Conservation (phyloP, 2,888 invertebrate species). For the Drosophila fungiperda region DNA sequence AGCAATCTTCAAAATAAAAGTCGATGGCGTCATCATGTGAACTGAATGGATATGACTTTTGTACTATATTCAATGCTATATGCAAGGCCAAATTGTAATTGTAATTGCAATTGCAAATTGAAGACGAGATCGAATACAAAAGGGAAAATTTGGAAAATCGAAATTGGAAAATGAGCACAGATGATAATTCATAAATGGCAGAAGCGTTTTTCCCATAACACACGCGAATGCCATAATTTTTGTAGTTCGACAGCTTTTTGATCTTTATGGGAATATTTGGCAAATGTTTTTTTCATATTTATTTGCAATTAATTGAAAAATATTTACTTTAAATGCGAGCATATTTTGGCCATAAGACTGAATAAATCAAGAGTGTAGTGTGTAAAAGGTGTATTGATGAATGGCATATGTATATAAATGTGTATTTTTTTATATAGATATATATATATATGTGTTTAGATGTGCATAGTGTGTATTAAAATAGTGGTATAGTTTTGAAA, state of each 20-base stretch:
- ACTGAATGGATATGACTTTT: conserved; percentile 25
- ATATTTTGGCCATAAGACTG: conserved; percentile 23
- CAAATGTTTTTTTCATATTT: conserved; percentile 9
- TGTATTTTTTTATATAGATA: not conserved
- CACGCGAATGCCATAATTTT: conserved; percentile 41
- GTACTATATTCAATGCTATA: not conserved
- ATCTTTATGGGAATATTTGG: conserved; percentile 47
- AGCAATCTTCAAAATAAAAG: conserved; percentile 43
- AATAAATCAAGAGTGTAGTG: conserved; percentile 19
- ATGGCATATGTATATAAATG: conserved; percentile 6
- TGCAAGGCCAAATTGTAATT: conserved; percentile 9
- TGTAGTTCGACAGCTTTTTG: conserved; percentile 49
- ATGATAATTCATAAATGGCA: conserved; percentile 57
- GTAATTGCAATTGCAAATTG: conserved; percentile 66
- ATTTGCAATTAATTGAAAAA: conserved; percentile 10
- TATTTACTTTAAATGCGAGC: conserved; percentile 9
- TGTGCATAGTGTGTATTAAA: conserved; percentile 27
- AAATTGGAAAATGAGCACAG: conserved; percentile 21
- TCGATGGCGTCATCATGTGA: conserved; percentile 49
- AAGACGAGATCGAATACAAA: conserved; percentile 37
- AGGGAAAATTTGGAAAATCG: conserved; percentile 40
- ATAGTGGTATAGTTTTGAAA: conserved; percentile 67
- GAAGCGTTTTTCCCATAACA: conserved; percentile 33
- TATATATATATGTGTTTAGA: not conserved
- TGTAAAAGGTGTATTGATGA: conserved; percentile 10